A percentile compares a stretch with the other conserved stretches of the same genome.
These are phyloP conservation scores for Physeter macrocephalus DNA, from an alignment of 2,113 vertebrate species.

Conservation along the genomic window DNA sequence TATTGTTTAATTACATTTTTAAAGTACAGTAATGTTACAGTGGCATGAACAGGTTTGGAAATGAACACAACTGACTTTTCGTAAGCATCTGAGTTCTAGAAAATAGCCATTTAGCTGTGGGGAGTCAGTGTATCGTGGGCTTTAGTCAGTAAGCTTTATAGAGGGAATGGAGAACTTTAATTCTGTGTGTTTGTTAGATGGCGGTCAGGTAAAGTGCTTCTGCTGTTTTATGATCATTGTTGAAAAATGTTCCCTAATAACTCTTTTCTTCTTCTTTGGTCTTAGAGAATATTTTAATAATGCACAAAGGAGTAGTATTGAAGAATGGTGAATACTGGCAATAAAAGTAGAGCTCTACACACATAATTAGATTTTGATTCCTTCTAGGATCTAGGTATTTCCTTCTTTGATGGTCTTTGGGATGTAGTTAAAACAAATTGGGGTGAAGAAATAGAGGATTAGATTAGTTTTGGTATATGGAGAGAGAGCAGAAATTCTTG, in stretches of 20 bases:
- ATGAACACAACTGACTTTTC: not conserved
- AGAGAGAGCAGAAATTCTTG: constrained; percentile 18
- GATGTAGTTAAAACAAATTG: constrained; percentile 20
- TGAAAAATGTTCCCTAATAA: not conserved
- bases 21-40: not conserved
- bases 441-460: not conserved
- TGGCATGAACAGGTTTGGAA: not conserved
- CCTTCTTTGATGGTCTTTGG: not conserved
- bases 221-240: not conserved
- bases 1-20: not conserved
- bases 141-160: not conserved
- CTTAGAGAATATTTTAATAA: not conserved
- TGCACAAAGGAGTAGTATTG: not conserved
- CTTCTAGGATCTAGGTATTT: not conserved
- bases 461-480: not conserved
- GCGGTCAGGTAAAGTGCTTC: not conserved
- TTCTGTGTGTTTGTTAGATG: not conserved
- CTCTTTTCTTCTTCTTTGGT: not conserved
- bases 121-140: not conserved
- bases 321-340: not conserved
- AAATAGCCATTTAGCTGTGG: not conserved
- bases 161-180: not conserved
- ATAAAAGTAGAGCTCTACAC: not conserved
- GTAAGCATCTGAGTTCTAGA: not conserved
- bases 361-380: not conserved